Evolutionary conservation across 2,888 invertebrate species (phyloP).

Genomic region (Agonopterix arenella): DNA sequence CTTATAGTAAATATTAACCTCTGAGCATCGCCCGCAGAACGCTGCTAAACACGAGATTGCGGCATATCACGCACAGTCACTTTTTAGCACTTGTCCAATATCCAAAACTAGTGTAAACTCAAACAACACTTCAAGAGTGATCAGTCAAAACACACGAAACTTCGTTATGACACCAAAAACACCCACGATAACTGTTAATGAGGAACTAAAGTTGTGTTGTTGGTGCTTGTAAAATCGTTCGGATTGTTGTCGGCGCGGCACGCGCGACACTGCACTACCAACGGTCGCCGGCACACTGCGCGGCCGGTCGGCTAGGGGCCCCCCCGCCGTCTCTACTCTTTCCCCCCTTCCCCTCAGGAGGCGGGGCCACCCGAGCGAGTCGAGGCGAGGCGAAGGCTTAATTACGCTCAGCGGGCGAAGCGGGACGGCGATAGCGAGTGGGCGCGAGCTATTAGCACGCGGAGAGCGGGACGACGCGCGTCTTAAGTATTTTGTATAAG

Average conservation of each 20-base stretch:
- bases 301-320: conserved; percentile 37
- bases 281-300: conserved; percentile 75
- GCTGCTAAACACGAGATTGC: conserved; percentile 64
- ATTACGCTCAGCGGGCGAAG: conserved; percentile 70
- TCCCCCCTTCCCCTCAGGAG: conserved; percentile 35
- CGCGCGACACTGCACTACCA: conserved; percentile 63
- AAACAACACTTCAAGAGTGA: conserved; percentile 51
- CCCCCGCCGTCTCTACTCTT: conserved; percentile 13
- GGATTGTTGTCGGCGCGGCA: conserved; percentile 46
- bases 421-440: conserved; percentile 72
- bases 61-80: conserved; percentile 73
- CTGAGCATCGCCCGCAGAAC: conserved; percentile 74
- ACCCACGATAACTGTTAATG: conserved; percentile 65
- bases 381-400: conserved; percentile 73
- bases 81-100: conserved; percentile 70
- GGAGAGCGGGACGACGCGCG: conserved; percentile 79
- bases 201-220: conserved; percentile 66
- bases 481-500: conserved; percentile 78
- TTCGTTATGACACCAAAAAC: conserved; percentile 57
- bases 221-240: conserved; percentile 52
- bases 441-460: conserved; percentile 81
- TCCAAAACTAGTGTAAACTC: conserved; percentile 54
- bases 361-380: conserved; percentile 61
- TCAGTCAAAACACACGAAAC: conserved; percentile 68
- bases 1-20: conserved; percentile 63